phyloP scores from a whole-genome alignment of 2,113 vertebrate species.

The Pluvianellus socialis region DNA sequence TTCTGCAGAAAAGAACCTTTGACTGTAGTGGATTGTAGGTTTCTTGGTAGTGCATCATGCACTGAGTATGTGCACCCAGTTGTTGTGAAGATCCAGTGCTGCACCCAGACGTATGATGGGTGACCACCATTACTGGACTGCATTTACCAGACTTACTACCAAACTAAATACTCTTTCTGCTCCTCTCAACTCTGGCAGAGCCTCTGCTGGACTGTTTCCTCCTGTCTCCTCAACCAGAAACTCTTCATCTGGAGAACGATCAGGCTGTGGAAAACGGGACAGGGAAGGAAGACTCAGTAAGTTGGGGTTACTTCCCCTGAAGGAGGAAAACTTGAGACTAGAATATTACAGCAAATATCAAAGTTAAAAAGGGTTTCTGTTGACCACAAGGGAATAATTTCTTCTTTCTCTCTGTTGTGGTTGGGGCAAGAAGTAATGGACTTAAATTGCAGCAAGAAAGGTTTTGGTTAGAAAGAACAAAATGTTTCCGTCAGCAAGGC shows the following conservation, averaged over 20 bases:
- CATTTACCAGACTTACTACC: not conserved
- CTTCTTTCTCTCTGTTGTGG: not conserved
- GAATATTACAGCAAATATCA: not conserved
- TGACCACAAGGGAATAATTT: not conserved
- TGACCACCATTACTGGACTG: not conserved
- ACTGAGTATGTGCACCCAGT: not conserved
- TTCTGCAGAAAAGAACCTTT: not conserved
- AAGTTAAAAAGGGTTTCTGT: not conserved
- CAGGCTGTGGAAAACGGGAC: not conserved
- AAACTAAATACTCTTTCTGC: not conserved
- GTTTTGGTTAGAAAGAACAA: not conserved
- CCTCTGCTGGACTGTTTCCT: not conserved
- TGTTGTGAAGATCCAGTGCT: not conserved
- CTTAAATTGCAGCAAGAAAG: not conserved
- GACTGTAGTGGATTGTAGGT: not conserved
- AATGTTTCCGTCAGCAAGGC: not conserved
- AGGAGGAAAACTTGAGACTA: not conserved
- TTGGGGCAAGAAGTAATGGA: not conserved
- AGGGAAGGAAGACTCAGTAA: not conserved
- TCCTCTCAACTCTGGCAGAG: not conserved
- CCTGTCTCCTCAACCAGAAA: not conserved
- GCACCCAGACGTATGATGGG: fast-evolving
- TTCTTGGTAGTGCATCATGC: not conserved
- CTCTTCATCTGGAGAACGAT: not conserved
- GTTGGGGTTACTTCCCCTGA: not conserved